Base-by-base conservation (phyloP, 2,888 invertebrate species). In the Oegoconia quadripuncta region DNA sequence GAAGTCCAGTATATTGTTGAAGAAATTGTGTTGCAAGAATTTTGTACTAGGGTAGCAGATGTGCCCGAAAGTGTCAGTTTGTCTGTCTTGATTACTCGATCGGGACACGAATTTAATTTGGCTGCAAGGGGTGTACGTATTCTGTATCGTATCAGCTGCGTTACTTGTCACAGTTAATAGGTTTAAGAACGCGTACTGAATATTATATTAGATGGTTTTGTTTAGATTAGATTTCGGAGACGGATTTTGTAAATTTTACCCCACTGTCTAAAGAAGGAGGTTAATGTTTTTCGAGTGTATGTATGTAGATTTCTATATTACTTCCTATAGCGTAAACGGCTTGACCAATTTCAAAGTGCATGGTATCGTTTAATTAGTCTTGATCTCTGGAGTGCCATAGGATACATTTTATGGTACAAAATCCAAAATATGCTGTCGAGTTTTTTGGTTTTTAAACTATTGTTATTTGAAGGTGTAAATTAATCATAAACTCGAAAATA, bases 101-200 rank as follows among this genome's bases (percentile, higher is more conserved):
- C 15, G 66, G 73, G 74, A 73, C 75, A 69, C 68, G 67, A 80
- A 82, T 79, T 75, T 74, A 78, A 83, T 83, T 80, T 73, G 68
- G 62, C 61, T 65, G 57, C 58, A 52, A 49, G 42, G 48, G 48
- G 29, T 34, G 30, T 46, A 34, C 12, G 49, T 52, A 54, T 53
- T 49, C 62, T 52, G 54, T 61, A 55, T 59, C 54, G 62, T 59
- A 68, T 72, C 73, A 74, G 74, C 64, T 69, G 76, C 60, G 61
- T 43, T 50, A 50, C 64, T 64, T 71, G 74, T 75, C 74, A 65
- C 52, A 59, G 63, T 63, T 75, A 74, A 76, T 73, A 64, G 70
- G 66, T 68, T 72, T 69, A 60, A 53, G 64, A 50, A 68, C 60
- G 66, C 51, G 45, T 41, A 42, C 56, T 59, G 68, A 72, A 74